These are phyloP conservation scores for Clusia tigrina DNA, from an alignment of 2,888 invertebrate genomes.

Conservation along the genomic window DNA sequence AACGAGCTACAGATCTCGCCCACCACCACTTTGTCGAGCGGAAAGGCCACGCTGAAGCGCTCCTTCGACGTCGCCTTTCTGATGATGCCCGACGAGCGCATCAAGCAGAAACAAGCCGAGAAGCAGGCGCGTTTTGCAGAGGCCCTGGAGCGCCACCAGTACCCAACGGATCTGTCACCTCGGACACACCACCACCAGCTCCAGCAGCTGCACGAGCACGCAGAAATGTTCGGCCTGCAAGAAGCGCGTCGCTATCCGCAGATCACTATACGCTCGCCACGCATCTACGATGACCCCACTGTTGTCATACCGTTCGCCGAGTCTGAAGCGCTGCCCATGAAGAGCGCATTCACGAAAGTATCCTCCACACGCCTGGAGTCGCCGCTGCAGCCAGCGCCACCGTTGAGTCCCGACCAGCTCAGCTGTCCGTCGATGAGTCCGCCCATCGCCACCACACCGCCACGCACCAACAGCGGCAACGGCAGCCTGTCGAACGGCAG, in stretches of 20 bases:
- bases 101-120: constrained; percentile 67
- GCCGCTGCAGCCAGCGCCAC: constrained; percentile 72
- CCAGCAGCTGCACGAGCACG: constrained; percentile 55
- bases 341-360: constrained; percentile 89
- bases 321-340: constrained; percentile 54
- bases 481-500: constrained; percentile 37
- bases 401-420: constrained; percentile 77
- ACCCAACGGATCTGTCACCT: constrained; percentile 64
- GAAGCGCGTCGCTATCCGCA: constrained; percentile 59
- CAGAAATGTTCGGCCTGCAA: constrained; percentile 54
- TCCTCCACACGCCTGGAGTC: constrained; percentile 55
- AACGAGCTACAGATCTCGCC: constrained; percentile 43
- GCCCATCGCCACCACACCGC: constrained; percentile 71
- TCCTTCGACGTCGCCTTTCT: constrained; percentile 91
- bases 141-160: constrained; percentile 58
- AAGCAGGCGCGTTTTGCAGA: constrained; percentile 66
- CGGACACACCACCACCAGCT: constrained; percentile 41
- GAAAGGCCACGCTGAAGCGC: constrained; percentile 69
- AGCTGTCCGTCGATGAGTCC: constrained; percentile 84
- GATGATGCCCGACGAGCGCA: constrained; percentile 85
- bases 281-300: constrained; percentile 63
- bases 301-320: constrained; percentile 48
- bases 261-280: constrained; percentile 57
- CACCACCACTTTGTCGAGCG: constrained; percentile 52
- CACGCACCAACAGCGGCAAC: constrained; percentile 59